A percentile compares a stretch with the other conserved stretches of the same genome.
Evolutionary conservation across 2,113 vertebrate genomes (phyloP).

Genomic region (Aix galericulata): DNA sequence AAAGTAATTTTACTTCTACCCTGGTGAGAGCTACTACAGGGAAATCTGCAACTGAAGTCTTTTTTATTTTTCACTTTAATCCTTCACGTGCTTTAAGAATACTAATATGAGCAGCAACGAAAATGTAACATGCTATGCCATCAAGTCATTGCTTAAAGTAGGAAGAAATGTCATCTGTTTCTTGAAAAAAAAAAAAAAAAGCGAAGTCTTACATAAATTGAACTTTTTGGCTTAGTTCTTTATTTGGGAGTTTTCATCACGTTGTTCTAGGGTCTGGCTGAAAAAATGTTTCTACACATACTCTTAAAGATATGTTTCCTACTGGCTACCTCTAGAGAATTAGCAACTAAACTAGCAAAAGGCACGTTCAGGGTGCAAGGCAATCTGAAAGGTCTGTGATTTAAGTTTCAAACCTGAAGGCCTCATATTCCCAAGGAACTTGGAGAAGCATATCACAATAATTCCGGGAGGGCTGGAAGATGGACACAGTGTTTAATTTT

Average conservation of each 20-base stretch:
- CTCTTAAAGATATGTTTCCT: not conserved
- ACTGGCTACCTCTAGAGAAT: not conserved
- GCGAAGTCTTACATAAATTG: not conserved
- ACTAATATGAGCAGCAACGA: not conserved
- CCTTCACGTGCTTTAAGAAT: not conserved
- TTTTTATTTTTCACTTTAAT: not conserved
- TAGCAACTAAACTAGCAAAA: not conserved
- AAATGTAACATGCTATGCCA: not conserved
- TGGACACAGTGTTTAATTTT: not conserved
- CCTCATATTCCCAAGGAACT: not conserved
- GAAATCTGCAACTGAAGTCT: not conserved
- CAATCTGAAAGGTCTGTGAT: not conserved
- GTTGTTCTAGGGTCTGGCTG: not conserved
- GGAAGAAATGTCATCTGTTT: conserved; percentile 37
- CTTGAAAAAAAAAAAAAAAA: not conserved
- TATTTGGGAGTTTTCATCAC: not conserved
- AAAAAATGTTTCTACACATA: not conserved
- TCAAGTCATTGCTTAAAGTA: not conserved
- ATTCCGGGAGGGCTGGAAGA: not conserved
- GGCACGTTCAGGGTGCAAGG: not conserved
- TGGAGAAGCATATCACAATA: not conserved
- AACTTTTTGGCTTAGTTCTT: not conserved
- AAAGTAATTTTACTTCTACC: not conserved
- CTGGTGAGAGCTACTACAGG: not conserved
- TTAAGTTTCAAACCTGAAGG: not conserved